Evolutionary conservation across 2,113 vertebrate genomes (phyloP).

Genomic region (Empidonax traillii): DNA sequence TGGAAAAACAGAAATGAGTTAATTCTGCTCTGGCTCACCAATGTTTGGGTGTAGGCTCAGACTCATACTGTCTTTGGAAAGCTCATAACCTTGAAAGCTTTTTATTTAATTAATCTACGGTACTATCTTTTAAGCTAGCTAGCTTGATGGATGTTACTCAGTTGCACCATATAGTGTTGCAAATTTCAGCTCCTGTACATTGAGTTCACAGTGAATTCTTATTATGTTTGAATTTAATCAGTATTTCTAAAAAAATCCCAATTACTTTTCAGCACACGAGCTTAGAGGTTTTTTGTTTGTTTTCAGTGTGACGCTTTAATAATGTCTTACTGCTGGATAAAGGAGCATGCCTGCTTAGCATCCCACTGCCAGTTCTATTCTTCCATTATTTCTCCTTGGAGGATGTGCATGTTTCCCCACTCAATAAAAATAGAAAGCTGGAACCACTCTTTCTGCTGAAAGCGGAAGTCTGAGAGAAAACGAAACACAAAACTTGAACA

Average conservation of each 20-base stretch:
- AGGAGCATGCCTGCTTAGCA: neutral
- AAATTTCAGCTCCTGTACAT: neutral
- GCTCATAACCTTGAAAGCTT: neutral
- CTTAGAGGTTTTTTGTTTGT: neutral
- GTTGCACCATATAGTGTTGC: neutral
- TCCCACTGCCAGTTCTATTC: neutral
- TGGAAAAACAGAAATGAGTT: neutral
- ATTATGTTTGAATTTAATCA: neutral
- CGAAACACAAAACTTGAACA: neutral
- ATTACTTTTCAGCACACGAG: neutral
- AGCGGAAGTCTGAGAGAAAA: neutral
- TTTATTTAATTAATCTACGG: neutral
- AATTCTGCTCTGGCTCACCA: neutral
- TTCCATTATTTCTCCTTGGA: neutral
- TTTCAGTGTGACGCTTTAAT: neutral
- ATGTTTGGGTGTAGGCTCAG: neutral
- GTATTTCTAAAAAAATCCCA: neutral
- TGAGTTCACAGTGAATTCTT: neutral
- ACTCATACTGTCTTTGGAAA: neutral
- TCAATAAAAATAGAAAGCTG: neutral
- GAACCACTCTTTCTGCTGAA: neutral
- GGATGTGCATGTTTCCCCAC: neutral
- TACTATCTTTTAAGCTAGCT: neutral
- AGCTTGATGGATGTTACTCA: neutral
- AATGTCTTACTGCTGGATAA: neutral